phyloP scores from a whole-genome alignment of 2,888 invertebrate genomes.

The Galeopsomyia nigrocyanea region DNA sequence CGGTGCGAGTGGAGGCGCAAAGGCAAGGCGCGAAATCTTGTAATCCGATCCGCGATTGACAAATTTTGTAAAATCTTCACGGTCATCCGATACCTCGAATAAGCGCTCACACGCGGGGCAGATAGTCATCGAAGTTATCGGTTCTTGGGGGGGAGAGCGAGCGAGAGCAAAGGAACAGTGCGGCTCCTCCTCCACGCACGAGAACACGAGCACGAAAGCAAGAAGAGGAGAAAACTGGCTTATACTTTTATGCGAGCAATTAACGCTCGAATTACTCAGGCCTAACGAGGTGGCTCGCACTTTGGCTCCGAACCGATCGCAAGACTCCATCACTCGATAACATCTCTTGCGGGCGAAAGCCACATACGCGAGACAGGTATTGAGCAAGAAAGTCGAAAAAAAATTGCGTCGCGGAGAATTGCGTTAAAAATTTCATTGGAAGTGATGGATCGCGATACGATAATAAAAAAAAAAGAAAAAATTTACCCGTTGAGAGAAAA shows the following conservation, averaged over 20 bases:
- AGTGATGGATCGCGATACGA: neutral
- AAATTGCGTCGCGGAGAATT: neutral
- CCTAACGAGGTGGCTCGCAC: constrained; percentile 63
- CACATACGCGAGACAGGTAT: neutral
- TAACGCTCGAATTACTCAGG: constrained; percentile 67
- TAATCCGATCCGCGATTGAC: constrained; percentile 41
- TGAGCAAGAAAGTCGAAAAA: neutral
- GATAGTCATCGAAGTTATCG: constrained; percentile 7
- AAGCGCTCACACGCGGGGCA: neutral
- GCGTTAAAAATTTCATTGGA: neutral
- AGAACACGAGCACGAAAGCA: too few species aligned
- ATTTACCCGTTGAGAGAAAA: neutral
- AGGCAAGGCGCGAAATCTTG: neutral
- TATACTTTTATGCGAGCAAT: constrained; percentile 58
- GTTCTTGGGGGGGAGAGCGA: neutral
- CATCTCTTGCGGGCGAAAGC: constrained; percentile 54
- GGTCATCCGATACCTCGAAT: constrained; percentile 4
- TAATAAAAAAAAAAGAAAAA: constrained; percentile 6
- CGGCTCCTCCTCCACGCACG: constrained; percentile 52
- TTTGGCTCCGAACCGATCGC: constrained; percentile 57
- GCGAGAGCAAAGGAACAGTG: neutral
- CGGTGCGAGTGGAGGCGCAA: too few species aligned
- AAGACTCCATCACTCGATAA: constrained; percentile 65
- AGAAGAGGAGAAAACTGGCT: too few species aligned
- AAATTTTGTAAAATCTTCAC: constrained; percentile 18